Evolutionary conservation across 2,888 invertebrate species (phyloP), one percentile per base, ranked within the genome.

Genomic region (Camptogramma bilineatum): DNA sequence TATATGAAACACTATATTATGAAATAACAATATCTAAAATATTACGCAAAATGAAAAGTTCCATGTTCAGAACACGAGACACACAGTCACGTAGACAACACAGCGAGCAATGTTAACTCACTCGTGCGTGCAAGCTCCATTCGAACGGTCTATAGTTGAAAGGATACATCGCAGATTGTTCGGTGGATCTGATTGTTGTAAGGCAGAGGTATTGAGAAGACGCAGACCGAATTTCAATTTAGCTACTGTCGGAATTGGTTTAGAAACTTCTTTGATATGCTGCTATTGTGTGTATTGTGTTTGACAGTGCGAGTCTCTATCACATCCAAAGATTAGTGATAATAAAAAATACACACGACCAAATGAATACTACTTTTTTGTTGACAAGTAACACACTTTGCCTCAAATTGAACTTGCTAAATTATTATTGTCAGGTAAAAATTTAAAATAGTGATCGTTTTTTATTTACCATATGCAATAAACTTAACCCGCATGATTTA

Each of bases 11-110:
- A 13, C 34, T 13, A 39, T 2, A n/a, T n/a, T n/a, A 28, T 7
- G 28, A 28, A 28, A 28, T 28, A 10, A 34, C 13, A 34, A 39
- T 39, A 13, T 39, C 34, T 39, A 13, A 34, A 39, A 39, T 39
- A 39, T 39, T 39, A 39, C 52, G 19, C 31, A 56, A 13, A 4
- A 7, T 16, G 28, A 24, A 13, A 13, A 53, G 17, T 48, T 24
- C 39, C 51, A 52, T 47, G 52, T 59, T 50, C 52, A 69, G 66
- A 31, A 68, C 57, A 69, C 34, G 75, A 54, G 73, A 82, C 80
- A 82, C 77, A 85, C 77, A 68, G 80, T 76, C 81, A 81, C 79
- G 80, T 82, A 76, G 73, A 52, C 54, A 70, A 70, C 70, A 70
- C 71, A 77, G 76, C 58, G n/a, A 63, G 53, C 52, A 75, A 75